Base-by-base conservation (phyloP, 2,113 vertebrate species). In the Nyctibius bracteatus region DNA sequence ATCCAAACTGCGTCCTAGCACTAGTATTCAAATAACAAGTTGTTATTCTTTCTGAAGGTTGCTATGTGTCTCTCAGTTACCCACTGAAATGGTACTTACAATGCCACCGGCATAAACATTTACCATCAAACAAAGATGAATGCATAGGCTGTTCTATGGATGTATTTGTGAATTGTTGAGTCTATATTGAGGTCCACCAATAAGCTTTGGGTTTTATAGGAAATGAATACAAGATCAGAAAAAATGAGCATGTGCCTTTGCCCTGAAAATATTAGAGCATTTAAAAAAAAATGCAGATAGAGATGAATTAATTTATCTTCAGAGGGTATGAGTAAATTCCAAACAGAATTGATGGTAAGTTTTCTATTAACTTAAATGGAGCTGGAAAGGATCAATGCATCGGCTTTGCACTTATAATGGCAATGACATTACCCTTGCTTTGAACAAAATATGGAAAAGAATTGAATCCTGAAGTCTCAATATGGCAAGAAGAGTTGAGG, bases 1-100 rank as follows among this genome's bases (percentile, higher is more conserved):
- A 81, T 77, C 63, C 54, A 81, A 92, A 90, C 79, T 59, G 23
- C 91, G 37, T 39, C 79, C n/a, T 96, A 88, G 73, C 74, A 67
- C 52, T 73, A 49, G 62, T 77, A 86, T 92, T 89, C 73, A 68
- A 94, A 94, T 82, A 97, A 84, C 44, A 88, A 92, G 61, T 82
- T 37, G 4, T 90, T 91, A 67, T 62, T 84, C 43, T 84, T 95
- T 88, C 33, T 92, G 89, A 91, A 0, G 0, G 43, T 37, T 67
- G 27, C 35, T 47, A n/a, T 8, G 4, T 73, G 47, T 92, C 90
- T 85, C 93, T 93, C 74, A 47, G 81, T 86, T 87, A 90, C 58
- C 63, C 30, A 31, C 31, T 84, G 80, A 92, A 90, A 81, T 73
- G 70, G 44, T 84, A 88, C 87, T 94, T 92, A 82, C 88, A 88